Percentiles rank a stretch among this genome's conserved stretches.
phyloP scores from a whole-genome alignment of 2,888 invertebrate species.

The Papilio gigon region DNA sequence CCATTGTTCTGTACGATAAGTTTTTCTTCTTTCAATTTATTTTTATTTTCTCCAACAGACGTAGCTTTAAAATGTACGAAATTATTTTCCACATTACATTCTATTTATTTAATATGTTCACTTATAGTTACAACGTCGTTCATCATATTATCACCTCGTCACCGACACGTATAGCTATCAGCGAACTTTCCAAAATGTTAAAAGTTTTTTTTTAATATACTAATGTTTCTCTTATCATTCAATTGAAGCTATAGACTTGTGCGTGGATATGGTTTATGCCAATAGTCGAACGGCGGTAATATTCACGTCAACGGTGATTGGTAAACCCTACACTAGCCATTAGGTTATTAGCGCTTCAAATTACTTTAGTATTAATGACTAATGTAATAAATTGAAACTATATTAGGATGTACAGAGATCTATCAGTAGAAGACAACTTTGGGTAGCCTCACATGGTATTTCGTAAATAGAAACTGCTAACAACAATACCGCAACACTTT shows the following conservation, averaged over 20 bases:
- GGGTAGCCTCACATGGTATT: constrained; percentile 22
- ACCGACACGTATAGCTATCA: too few species aligned
- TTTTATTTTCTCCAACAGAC: constrained; percentile 5
- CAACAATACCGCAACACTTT: constrained; percentile 36
- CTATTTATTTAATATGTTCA: neutral
- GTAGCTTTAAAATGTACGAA: neutral
- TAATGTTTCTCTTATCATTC: too few species aligned
- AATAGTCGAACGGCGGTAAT: too few species aligned
- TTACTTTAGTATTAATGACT: neutral
- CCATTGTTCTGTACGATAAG: constrained; percentile 24
- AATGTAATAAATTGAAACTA: constrained; percentile 1
- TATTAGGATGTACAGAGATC: constrained; percentile 6
- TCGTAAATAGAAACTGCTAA: constrained; percentile 33
- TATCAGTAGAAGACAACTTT: neutral
- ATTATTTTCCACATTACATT: neutral
- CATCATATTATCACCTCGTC: too few species aligned
- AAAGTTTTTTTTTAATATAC: too few species aligned
- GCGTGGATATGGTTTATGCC: too few species aligned
- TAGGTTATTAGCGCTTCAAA: too few species aligned
- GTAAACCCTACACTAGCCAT: too few species aligned
- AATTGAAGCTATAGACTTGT: too few species aligned
- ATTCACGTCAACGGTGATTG: too few species aligned
- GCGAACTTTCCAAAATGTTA: too few species aligned
- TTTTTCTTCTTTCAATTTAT: constrained; percentile 12
- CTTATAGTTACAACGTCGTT: too few species aligned